These are phyloP conservation scores for Phoxinus phoxinus DNA, from an alignment of 2,113 vertebrate genomes.

Conservation along the genomic window DNA sequence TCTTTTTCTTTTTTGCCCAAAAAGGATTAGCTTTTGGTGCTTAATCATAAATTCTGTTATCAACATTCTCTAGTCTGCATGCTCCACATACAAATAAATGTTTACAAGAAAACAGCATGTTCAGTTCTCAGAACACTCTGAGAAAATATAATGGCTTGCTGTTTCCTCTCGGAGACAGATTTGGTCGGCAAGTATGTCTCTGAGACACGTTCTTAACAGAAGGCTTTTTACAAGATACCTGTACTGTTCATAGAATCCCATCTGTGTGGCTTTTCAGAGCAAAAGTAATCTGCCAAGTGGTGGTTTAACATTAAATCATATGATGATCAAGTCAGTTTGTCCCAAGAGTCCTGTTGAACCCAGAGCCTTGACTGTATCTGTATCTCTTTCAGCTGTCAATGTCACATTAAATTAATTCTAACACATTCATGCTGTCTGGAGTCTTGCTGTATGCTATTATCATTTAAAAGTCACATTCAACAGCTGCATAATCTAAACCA, in stretches of 20 bases:
- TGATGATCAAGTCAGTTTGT: constrained; percentile 52
- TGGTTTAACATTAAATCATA: constrained; percentile 50
- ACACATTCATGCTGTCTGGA: constrained; percentile 67
- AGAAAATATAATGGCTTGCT: neutral
- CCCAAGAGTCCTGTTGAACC: constrained; percentile 24
- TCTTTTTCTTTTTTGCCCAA: neutral
- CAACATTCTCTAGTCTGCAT: constrained; percentile 10
- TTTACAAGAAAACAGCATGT: neutral
- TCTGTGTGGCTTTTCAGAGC: constrained; percentile 67
- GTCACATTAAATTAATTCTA: constrained; percentile 72
- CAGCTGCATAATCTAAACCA: constrained; percentile 9
- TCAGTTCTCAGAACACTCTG: neutral
- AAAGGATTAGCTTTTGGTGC: neutral
- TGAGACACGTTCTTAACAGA: constrained; percentile 28
- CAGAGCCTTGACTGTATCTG: constrained; percentile 42
- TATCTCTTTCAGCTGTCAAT: constrained; percentile 65
- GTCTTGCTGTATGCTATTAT: constrained; percentile 64
- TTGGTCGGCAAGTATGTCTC: neutral
- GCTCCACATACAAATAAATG: neutral
- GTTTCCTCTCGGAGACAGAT: neutral
- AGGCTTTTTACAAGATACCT: constrained; percentile 40
- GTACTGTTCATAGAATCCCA: constrained; percentile 53
- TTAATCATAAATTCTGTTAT: neutral
- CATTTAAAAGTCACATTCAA: constrained; percentile 25
- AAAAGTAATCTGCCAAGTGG: constrained; percentile 66